Evolutionary conservation across 2,888 invertebrate species (phyloP), one percentile per base, ranked within the genome.

Genomic region (Drosophila affinis): DNA sequence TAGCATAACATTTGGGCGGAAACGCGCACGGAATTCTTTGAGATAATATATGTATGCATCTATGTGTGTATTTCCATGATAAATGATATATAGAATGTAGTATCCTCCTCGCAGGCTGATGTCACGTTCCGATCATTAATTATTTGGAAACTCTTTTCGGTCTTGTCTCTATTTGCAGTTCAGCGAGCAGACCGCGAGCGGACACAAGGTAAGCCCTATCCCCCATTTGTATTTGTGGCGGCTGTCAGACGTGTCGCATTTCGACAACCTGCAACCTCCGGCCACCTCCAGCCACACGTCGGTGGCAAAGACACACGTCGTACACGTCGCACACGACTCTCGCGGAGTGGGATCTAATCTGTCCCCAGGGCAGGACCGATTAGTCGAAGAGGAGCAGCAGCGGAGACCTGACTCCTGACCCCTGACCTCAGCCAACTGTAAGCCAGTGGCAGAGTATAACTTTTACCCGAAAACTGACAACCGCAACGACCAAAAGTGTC

Each of bases 401-500:
- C 0, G 21, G 65, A 18, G 32, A 17, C 29, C n/a, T 65, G 64
- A 64, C 55, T 46, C 46, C 24, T 51, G 49, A 34, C 48, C 39
- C 34, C 34, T 9, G 48, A 47, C 10, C 61, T 56, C 18, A 32
- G 32, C 12, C 18, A 21, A 51, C 54, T 54, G 74, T 73, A 74
- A 72, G 65, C 72, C 75, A 69, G 52, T 58, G 58, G 56, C 59
- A 63, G 70, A 67, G 61, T 79, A 63, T 57, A 83, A 83, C 83
- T 83, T 83, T 83, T 78, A 78, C 86, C 39, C 88, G 76, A 75
- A 84, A 77, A 84, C 86, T 82, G 87, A 85, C 87, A 87, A 76
- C 79, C 87, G 82, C 87, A 85, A 76, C 75, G 88, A 82, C 77
- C 78, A 76, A 77, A 39, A 89, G 87, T 88, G 89, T 88, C 87